Conservation (phyloP, 2,113 vertebrate genomes). For the Lepisosteus oculatus region DNA sequence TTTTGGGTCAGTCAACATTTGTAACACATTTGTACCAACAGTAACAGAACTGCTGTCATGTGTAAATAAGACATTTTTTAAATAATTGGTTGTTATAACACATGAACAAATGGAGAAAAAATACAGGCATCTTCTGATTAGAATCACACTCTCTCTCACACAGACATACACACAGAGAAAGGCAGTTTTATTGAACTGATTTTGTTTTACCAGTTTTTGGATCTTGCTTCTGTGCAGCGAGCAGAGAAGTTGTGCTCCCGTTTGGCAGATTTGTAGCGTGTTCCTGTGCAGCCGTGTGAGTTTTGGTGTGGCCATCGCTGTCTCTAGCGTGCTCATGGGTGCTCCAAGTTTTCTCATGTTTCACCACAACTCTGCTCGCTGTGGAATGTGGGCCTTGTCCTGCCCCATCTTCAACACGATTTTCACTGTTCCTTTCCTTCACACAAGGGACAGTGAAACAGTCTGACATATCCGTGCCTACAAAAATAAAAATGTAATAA, state of each 20-base stretch:
- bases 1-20: no score
- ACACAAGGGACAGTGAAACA: not conserved
- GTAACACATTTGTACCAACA: no score
- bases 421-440: not conserved
- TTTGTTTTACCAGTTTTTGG: not conserved
- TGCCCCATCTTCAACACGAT: not conserved
- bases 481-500: not conserved
- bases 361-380: no score
- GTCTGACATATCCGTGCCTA: constrained; percentile 8
- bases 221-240: not conserved
- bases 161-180: no score
- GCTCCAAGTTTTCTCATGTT: not conserved
- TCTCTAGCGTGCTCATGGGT: not conserved
- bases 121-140: not conserved
- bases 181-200: no score
- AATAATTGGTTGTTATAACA: no score
- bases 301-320: not conserved
- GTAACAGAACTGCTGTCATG: no score
- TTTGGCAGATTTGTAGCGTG: not conserved
- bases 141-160: no score
- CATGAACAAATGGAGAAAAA: constrained; percentile 3
- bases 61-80: no score
- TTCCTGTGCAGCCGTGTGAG: not conserved
- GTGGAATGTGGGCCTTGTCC: no score
- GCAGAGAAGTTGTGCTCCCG: not conserved